These are phyloP conservation scores for Psittacus erithacus DNA, from an alignment of 2,113 vertebrate genomes.

Conservation along the genomic window DNA sequence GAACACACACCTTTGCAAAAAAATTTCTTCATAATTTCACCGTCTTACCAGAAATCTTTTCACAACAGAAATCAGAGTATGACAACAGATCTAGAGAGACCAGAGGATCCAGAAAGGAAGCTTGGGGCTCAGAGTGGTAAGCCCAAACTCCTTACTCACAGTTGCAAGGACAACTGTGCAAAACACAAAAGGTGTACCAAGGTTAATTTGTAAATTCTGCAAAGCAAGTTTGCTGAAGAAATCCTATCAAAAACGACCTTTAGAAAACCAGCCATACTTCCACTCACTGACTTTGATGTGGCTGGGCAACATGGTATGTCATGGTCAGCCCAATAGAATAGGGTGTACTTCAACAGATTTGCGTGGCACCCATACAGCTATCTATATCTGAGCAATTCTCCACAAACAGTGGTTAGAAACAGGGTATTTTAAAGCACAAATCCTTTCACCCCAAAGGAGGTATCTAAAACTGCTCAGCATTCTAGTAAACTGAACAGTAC, in stretches of 20 bases:
- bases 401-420: not conserved
- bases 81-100: not conserved
- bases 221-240: not conserved
- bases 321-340: not conserved
- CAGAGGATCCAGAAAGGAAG: not conserved
- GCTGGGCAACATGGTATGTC: not conserved
- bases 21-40: not conserved
- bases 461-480: not conserved
- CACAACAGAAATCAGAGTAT: not conserved
- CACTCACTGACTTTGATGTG: not conserved
- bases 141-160: not conserved
- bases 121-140: not conserved
- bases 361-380: not conserved
- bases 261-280: not conserved
- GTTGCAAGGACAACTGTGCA: not conserved
- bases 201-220: not conserved
- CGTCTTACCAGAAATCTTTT: not conserved
- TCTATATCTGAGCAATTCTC: not conserved
- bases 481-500: not conserved
- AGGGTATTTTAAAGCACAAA: not conserved
- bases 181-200: rapidly evolving
- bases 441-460: not conserved
- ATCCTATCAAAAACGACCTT: not conserved
- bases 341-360: not conserved
- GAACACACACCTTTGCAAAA: not conserved